phyloP scores from a whole-genome alignment of 1,140 invertebrate species.

The Drosophila guanche region DNA sequence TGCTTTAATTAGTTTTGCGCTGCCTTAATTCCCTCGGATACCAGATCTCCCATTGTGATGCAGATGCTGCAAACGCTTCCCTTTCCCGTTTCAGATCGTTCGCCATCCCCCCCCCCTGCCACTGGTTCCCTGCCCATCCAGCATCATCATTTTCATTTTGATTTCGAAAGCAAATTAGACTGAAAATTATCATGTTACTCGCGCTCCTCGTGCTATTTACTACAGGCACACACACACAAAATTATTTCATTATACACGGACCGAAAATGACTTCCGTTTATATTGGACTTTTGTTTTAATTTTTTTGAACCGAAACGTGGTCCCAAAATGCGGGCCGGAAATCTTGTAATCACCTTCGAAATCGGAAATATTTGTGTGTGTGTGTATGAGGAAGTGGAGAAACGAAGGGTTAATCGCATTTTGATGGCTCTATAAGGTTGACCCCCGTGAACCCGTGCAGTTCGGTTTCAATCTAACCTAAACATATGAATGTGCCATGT shows the following conservation, averaged over 20 bases:
- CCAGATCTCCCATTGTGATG: slow-evolving; percentile 63
- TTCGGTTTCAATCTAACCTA: slow-evolving; percentile 28
- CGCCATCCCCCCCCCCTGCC: too few relatives aligned
- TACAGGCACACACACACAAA: slow-evolving; percentile 7
- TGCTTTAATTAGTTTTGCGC: slow-evolving; percentile 81
- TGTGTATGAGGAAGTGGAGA: slow-evolving; percentile 9
- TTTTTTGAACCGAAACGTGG: slow-evolving; percentile 2
- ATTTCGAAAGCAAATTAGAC: slow-evolving; percentile 69
- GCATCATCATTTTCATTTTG: slow-evolving; percentile 41
- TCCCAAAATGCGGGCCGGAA: slow-evolving; percentile 44
- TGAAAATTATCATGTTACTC: slow-evolving; percentile 53
- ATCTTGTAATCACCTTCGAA: slow-evolving; percentile 65
- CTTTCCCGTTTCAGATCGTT: slow-evolving; percentile 46
- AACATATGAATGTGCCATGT: not conserved
- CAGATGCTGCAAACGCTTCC: slow-evolving; percentile 68
- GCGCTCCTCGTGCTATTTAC: slow-evolving; percentile 24
- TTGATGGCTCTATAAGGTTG: slow-evolving; percentile 73
- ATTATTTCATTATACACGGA: slow-evolving; percentile 73
- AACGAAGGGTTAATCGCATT: slow-evolving; percentile 64
- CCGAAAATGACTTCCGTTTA: slow-evolving; percentile 77
- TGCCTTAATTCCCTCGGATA: slow-evolving; percentile 56
- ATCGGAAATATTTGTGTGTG: slow-evolving; percentile 57
- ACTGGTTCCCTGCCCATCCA: not conserved
- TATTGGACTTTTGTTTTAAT: slow-evolving; percentile 76
- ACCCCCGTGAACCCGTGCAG: slow-evolving; percentile 6